These are phyloP conservation scores for Erpobdella octoculata DNA, from an alignment of 2,888 invertebrate genomes.

Conservation along the genomic window DNA sequence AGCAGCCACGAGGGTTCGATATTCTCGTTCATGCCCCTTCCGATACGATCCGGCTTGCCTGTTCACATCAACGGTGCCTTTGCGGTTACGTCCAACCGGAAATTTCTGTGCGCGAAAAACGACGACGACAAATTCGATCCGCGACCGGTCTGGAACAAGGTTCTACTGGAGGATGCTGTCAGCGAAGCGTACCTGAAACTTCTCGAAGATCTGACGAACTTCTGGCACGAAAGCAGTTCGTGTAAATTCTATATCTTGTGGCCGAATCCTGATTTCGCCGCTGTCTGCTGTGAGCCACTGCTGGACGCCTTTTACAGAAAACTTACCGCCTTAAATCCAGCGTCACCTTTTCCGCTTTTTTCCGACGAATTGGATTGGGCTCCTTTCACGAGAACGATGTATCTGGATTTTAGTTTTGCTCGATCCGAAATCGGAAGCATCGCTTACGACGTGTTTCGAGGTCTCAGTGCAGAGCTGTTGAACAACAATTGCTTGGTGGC, in stretches of 20 bases:
- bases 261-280: constrained; percentile 31
- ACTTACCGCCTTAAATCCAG: constrained; percentile 26
- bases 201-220: constrained; percentile 35
- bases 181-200: constrained; percentile 36
- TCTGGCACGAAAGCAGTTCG: constrained; percentile 3
- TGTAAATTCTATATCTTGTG: constrained; percentile 33
- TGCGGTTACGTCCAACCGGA: constrained; percentile 43
- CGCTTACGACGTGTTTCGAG: constrained; percentile 27
- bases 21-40: constrained; percentile 48
- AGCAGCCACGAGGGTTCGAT: constrained; percentile 33
- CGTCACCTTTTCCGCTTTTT: constrained; percentile 22
- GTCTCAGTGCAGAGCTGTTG: constrained; percentile 8
- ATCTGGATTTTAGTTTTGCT: constrained; percentile 34
- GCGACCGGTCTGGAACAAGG: constrained; percentile 41
- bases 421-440: constrained; percentile 12
- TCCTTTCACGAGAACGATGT: constrained; percentile 34
- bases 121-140: constrained; percentile 42
- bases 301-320: constrained; percentile 31
- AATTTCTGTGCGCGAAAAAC: constrained; percentile 39
- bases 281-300: constrained; percentile 30
- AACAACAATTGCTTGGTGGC: constrained; percentile 18
- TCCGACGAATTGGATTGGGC: constrained; percentile 33
- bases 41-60: constrained; percentile 42
- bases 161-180: constrained; percentile 39
- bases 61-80: constrained; percentile 48